A percentile compares a stretch with the other conserved stretches of the same genome.
phyloP scores from a whole-genome alignment of 2,888 invertebrate genomes.

The Cyclophora albipunctata region DNA sequence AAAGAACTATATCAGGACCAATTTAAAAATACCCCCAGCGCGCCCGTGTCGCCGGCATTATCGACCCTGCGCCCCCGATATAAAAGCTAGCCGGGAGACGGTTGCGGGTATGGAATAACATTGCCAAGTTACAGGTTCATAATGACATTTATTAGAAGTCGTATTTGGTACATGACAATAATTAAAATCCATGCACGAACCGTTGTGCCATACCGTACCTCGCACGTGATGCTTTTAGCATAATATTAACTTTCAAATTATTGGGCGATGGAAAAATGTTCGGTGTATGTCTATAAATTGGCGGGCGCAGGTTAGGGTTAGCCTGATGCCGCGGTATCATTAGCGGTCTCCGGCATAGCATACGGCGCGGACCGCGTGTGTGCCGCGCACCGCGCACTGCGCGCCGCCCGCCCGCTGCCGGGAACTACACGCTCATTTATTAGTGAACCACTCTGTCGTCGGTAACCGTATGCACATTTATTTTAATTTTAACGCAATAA shows the following conservation, averaged over 20 bases:
- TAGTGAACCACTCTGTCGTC: background rate
- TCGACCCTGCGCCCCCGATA: slow-evolving; percentile 10
- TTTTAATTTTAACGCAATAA: background rate
- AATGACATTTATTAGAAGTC: slow-evolving; percentile 74
- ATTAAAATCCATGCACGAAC: slow-evolving; percentile 74
- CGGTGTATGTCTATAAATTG: slow-evolving; percentile 30
- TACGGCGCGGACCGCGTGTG: background rate
- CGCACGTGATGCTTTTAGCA: slow-evolving; percentile 57
- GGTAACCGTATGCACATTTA: background rate
- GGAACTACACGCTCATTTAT: background rate
- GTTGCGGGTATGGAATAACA: slow-evolving; percentile 12
- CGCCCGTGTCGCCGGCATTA: slow-evolving; percentile 10
- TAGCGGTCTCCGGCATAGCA: background rate
- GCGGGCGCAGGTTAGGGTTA: slow-evolving; percentile 9
- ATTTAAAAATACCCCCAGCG: slow-evolving; percentile 11
- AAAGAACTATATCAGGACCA: slow-evolving; percentile 60
- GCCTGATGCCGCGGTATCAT: background rate
- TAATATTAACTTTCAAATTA: slow-evolving; percentile 60
- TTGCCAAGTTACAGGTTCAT: slow-evolving; percentile 53
- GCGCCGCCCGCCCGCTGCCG: background rate
- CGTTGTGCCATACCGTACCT: slow-evolving; percentile 64
- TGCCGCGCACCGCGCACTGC: no score
- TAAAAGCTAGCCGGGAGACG: slow-evolving; percentile 11
- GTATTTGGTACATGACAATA: slow-evolving; percentile 74
- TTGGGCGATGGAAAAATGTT: slow-evolving; percentile 39